A percentile compares a stretch with the other conserved stretches of the same genome.
Conservation (phyloP, 2,888 invertebrate species). For the Nomada flava region DNA sequence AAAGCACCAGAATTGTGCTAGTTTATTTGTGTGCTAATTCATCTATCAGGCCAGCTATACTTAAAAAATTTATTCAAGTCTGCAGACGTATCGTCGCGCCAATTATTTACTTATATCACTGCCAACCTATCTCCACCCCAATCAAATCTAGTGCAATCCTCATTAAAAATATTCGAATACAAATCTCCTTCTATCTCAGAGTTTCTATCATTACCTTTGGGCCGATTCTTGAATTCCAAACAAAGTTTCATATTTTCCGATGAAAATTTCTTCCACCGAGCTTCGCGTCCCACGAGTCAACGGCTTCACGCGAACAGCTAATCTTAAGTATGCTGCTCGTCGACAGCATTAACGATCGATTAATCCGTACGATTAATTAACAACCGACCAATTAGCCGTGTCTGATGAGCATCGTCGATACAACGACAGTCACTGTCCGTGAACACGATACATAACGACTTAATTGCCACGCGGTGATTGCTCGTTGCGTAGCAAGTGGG, state of each 20-base stretch:
- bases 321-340: constrained; percentile 26
- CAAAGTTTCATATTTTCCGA: too few species aligned
- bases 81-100: constrained; percentile 3
- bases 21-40: neutral
- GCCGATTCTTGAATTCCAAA: too few species aligned
- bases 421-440: constrained; percentile 23
- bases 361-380: constrained; percentile 62
- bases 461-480: constrained; percentile 49
- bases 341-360: constrained; percentile 45
- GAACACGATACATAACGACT: constrained; percentile 42
- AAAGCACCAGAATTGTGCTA: too few species aligned
- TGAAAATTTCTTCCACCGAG: too few species aligned
- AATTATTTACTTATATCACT: constrained; percentile 29
- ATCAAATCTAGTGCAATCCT: too few species aligned
- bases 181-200: too few species aligned
- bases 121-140: neutral
- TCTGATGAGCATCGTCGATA: constrained; percentile 20
- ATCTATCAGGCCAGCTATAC: too few species aligned
- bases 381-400: constrained; percentile 46
- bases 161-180: too few species aligned
- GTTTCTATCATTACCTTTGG: too few species aligned
- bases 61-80: too few species aligned
- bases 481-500: constrained; percentile 5
- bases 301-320: neutral
- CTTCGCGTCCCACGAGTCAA: too few species aligned